Conservation (phyloP, 2,113 vertebrate species). For the Alligator sinensis region DNA sequence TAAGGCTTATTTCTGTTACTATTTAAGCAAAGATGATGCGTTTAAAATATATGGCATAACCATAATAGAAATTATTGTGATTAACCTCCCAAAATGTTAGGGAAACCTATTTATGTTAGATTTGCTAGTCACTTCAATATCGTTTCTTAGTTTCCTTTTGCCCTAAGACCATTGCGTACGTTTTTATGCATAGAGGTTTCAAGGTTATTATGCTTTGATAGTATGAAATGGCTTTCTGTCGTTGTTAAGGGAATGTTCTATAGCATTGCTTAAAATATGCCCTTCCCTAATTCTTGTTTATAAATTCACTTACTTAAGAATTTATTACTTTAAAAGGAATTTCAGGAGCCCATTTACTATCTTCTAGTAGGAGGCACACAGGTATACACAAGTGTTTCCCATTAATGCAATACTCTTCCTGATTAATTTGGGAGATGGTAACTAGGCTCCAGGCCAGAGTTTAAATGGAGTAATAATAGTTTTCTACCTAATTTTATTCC, state of each 20-base stretch:
- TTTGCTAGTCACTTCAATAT: neutral
- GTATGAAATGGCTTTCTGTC: neutral
- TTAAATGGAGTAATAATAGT: neutral
- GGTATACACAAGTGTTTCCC: neutral
- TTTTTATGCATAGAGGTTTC: neutral
- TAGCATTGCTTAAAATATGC: rapidly evolving
- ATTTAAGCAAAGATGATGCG: rapidly evolving
- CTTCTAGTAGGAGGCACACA: rapidly evolving
- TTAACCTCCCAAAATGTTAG: neutral
- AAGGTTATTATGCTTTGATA: rapidly evolving
- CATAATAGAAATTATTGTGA: rapidly evolving
- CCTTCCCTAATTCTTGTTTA: neutral
- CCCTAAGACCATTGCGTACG: neutral
- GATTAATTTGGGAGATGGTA: neutral
- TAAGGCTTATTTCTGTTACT: rapidly evolving
- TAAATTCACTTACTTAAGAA: neutral
- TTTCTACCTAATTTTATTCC: neutral
- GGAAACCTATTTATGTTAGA: rapidly evolving
- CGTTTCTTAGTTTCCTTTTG: neutral
- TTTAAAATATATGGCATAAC: rapidly evolving
- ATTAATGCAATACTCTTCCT: neutral
- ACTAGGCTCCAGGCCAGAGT: neutral
- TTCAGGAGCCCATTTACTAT: neutral
- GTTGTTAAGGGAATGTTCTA: rapidly evolving
- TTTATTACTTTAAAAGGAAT: neutral